These are phyloP conservation scores for Sebastes taczanowskii DNA, from an alignment of 2,797 vertebrate species.

Conservation along the genomic window DNA sequence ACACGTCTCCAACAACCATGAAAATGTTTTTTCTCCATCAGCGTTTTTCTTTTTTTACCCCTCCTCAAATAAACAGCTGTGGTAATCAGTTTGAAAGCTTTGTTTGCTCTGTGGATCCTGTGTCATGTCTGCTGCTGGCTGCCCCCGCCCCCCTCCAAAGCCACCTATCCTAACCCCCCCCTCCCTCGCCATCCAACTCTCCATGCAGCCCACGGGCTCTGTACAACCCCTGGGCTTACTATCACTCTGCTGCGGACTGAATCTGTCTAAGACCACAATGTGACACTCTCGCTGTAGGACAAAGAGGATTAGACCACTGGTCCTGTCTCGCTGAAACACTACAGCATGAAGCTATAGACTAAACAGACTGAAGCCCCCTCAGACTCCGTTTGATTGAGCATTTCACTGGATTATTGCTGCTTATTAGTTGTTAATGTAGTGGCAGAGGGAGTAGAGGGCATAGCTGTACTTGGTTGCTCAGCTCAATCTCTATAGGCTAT, in stretches of 20 bases:
- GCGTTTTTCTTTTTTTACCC: slow-evolving; percentile 52
- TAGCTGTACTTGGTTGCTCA: slow-evolving; percentile 37
- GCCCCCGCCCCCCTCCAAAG: neutral
- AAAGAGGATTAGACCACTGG: slow-evolving; percentile 80
- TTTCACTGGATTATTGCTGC: slow-evolving; percentile 81
- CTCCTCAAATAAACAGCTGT: slow-evolving; percentile 79
- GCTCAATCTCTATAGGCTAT: slow-evolving; percentile 48
- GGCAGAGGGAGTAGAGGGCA: slow-evolving; percentile 66
- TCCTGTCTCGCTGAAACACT: slow-evolving; percentile 56
- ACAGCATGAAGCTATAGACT: slow-evolving; percentile 37
- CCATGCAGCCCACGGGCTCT: slow-evolving; percentile 56
- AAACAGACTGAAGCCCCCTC: slow-evolving; percentile 63
- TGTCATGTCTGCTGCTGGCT: slow-evolving; percentile 65
- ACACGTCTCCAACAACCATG: slow-evolving; percentile 26
- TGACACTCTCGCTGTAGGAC: slow-evolving; percentile 72
- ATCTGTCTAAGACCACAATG: slow-evolving; percentile 69
- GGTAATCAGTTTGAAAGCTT: slow-evolving; percentile 84
- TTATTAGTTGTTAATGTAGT: slow-evolving; percentile 79
- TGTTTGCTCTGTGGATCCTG: slow-evolving; percentile 79
- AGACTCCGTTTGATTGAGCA: slow-evolving; percentile 74
- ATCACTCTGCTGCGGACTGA: slow-evolving; percentile 56
- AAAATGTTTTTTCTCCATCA: slow-evolving; percentile 73
- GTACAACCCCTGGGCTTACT: slow-evolving; percentile 55
- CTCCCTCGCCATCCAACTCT: slow-evolving; percentile 3
- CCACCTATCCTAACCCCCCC: slow-evolving; percentile 1